A percentile compares a stretch with the other conserved stretches of the same genome.
These are phyloP conservation scores for Notothenia rossii DNA, from an alignment of 2,113 vertebrate species.

Conservation along the genomic window DNA sequence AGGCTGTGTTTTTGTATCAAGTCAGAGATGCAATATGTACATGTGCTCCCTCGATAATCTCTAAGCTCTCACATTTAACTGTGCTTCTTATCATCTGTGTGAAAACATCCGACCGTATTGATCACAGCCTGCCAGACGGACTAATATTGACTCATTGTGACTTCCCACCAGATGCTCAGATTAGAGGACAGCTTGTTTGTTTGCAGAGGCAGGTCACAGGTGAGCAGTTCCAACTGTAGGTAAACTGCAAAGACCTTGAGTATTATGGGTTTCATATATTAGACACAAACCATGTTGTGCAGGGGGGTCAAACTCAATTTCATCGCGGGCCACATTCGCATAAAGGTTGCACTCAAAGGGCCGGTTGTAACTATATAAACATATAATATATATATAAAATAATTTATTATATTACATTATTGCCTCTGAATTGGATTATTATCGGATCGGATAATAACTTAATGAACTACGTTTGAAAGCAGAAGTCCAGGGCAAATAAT, in stretches of 20 bases:
- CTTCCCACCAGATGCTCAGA: conserved; percentile 50
- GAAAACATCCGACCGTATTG: conserved; percentile 42
- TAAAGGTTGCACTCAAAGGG: too few relatives aligned
- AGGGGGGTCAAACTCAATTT: too few relatives aligned
- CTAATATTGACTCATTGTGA: conserved; percentile 66
- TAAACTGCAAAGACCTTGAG: conserved; percentile 22
- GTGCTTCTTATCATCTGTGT: conserved; percentile 53
- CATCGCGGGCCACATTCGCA: too few relatives aligned
- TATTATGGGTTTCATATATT: conserved; percentile 45
- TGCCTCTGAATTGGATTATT: too few relatives aligned
- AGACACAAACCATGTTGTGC: too few relatives aligned
- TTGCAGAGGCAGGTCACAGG: conserved; percentile 20
- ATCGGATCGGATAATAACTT: too few relatives aligned
- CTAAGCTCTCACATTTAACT: conserved; percentile 18
- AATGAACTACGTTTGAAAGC: too few relatives aligned
- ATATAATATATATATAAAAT: too few relatives aligned
- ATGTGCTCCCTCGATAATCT: background rate
- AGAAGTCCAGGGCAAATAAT: too few relatives aligned
- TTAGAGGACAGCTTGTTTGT: conserved; percentile 8
- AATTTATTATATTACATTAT: too few relatives aligned
- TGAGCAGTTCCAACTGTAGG: background rate
- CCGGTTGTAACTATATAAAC: too few relatives aligned
- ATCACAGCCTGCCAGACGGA: conserved; percentile 20
- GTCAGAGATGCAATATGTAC: background rate
- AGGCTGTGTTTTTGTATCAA: background rate